Conservation (phyloP, 2,888 invertebrate genomes). For the Rhingia campestris region DNA sequence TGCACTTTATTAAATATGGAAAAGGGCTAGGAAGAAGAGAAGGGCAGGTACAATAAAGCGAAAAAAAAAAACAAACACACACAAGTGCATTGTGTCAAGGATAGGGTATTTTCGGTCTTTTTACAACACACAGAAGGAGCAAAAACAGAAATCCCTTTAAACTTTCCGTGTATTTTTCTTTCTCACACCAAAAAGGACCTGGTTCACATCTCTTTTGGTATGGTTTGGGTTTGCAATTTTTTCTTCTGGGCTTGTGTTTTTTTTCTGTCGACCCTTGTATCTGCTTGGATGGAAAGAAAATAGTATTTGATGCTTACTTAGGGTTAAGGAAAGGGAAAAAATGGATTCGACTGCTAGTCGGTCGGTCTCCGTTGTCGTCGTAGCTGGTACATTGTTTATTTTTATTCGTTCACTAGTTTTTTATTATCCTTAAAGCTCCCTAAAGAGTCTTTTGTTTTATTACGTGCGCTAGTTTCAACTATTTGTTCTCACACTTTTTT, state of each 20-base stretch:
- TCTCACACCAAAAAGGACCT: constrained; percentile 44
- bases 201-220: constrained; percentile 38
- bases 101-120: constrained; percentile 37
- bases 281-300: constrained; percentile 66
- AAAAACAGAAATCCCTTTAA: constrained; percentile 40
- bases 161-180: constrained; percentile 54
- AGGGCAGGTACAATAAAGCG: constrained; percentile 5
- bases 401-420: constrained; percentile 42
- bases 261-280: constrained; percentile 44
- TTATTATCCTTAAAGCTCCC: constrained; percentile 52
- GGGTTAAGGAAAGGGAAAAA: constrained; percentile 36
- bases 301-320: constrained; percentile 52
- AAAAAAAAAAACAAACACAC: constrained; percentile 2
- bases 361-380: neutral
- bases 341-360: constrained; percentile 21
- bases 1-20: constrained; percentile 63
- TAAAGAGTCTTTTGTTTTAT: constrained; percentile 63
- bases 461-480: constrained; percentile 65
- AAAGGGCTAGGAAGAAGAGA: constrained; percentile 31
- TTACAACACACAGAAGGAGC: constrained; percentile 34
- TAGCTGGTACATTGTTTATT: constrained; percentile 11
- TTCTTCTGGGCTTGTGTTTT: constrained; percentile 3
- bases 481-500: constrained; percentile 42
- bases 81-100: constrained; percentile 61
- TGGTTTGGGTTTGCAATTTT: constrained; percentile 8